Evolutionary conservation across 2,888 invertebrate species (phyloP), one percentile per base, ranked within the genome.

Genomic region (Sarcophaga subvicina): DNA sequence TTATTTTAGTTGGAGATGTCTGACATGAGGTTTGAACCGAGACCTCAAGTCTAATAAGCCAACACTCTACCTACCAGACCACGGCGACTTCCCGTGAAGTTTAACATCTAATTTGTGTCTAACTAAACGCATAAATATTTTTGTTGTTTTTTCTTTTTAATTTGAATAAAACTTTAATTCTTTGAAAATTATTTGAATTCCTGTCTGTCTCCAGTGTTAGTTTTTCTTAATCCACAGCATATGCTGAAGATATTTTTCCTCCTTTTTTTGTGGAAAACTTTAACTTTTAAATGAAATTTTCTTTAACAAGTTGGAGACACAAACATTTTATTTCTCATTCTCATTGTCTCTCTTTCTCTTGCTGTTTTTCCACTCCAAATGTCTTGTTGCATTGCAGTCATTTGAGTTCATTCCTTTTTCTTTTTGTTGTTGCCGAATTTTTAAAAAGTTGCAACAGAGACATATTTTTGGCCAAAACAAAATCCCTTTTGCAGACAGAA

Each of bases 251-350:
- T 8, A 27, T 37, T 2, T 37, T 37, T 79, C 64, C 20, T 20
- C 45, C 66, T 37, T 8, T 8, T 37, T 37, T 37, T 37, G 71
- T 71, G 75, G 82, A 70, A 83, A 83, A 54, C 54, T 54, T 81
- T 78, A 84, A 84, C 78, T 79, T 54, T 71, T 78, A 79, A 81
- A 87, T 84, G 62, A 84, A 79, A 84, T 76, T 67, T 76, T 76
- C 60, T 49, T 76, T 63, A 27, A 37, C 25, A 66, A 72, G 73
- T 49, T 72, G 71, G 62, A 20, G 66, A 62, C 71, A 84, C 70
- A 78, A 66, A 80, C 76, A 76, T 71, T 12, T 17, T n/a, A 59
- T 77, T 47, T 73, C 37, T 37, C 37, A 37, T 37, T 37, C 6
- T 37, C 6, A 37, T 37, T 77, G 69, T 67, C 70, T 66, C 22